Conservation (phyloP, 1,140 invertebrate genomes). For the Trinorchestia longiramus region DNA sequence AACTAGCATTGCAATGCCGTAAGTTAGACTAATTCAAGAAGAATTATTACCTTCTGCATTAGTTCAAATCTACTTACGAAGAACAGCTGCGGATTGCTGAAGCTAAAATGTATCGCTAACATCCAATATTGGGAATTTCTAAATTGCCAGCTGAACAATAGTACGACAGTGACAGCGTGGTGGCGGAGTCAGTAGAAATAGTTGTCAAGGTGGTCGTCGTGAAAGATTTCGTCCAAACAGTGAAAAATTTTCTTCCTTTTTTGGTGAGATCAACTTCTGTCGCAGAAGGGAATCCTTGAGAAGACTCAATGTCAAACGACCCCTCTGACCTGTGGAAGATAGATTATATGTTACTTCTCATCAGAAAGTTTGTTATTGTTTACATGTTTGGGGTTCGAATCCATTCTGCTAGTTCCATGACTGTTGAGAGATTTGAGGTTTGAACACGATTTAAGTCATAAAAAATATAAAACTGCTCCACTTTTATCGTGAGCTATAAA, state of each 20-base stretch:
- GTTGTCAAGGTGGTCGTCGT: not conserved
- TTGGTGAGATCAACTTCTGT: not conserved
- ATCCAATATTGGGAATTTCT: not conserved
- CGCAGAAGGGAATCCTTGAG: not conserved
- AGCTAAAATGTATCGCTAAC: not conserved
- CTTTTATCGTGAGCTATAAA: too few relatives aligned
- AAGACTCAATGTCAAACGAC: not conserved
- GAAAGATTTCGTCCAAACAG: not conserved
- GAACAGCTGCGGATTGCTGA: not conserved
- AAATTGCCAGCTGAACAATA: conserved; percentile 8
- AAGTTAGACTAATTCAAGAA: too few relatives aligned
- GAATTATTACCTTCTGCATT: too few relatives aligned
- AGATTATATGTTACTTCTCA: too few relatives aligned
- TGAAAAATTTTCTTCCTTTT: not conserved
- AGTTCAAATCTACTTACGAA: too few relatives aligned
- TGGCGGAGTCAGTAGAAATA: not conserved
- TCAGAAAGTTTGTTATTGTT: too few relatives aligned
- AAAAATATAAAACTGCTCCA: too few relatives aligned
- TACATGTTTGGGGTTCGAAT: too few relatives aligned
- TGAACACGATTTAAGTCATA: too few relatives aligned
- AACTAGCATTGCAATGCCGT: too few relatives aligned
- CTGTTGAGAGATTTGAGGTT: too few relatives aligned
- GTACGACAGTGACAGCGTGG: not conserved
- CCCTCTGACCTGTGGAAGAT: not conserved
- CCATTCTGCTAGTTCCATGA: too few relatives aligned